Evolutionary conservation across 2,797 vertebrate genomes (phyloP).

Genomic region (Neosilurus mollespiculum): DNA sequence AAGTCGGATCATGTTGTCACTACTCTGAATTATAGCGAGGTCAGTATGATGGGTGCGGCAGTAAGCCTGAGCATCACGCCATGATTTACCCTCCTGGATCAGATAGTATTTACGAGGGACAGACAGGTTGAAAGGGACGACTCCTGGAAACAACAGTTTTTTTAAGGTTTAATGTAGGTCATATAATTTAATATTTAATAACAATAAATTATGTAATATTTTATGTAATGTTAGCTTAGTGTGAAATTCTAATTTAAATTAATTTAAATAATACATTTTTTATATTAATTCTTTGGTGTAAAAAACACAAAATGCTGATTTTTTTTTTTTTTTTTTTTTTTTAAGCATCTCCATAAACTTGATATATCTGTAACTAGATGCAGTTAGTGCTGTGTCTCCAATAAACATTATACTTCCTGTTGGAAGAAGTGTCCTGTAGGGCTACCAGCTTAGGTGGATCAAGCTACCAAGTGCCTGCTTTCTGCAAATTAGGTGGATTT

Average conservation of each 20-base stretch:
- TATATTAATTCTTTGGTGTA: no score
- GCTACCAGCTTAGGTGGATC: background rate
- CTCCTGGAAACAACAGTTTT: background rate
- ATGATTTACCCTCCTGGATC: background rate
- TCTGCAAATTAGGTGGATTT: background rate
- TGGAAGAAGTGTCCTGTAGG: background rate
- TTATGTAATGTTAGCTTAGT: no score
- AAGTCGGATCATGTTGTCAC: background rate
- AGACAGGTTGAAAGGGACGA: background rate
- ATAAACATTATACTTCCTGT: background rate
- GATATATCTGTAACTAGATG: background rate
- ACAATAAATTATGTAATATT: background rate
- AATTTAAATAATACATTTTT: no score
- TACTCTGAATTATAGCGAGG: background rate
- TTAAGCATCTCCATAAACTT: no score
- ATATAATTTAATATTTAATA: background rate
- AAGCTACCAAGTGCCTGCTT: no score
- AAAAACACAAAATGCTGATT: no score
- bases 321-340: no score
- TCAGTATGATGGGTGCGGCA: background rate
- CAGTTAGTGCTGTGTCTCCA: background rate
- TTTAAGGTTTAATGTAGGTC: background rate
- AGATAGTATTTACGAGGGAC: constrained; percentile 9
- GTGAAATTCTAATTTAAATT: no score
- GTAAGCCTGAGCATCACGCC: constrained; percentile 4